phyloP scores from a whole-genome alignment of 2,113 vertebrate genomes.

The Cottus gobio region DNA sequence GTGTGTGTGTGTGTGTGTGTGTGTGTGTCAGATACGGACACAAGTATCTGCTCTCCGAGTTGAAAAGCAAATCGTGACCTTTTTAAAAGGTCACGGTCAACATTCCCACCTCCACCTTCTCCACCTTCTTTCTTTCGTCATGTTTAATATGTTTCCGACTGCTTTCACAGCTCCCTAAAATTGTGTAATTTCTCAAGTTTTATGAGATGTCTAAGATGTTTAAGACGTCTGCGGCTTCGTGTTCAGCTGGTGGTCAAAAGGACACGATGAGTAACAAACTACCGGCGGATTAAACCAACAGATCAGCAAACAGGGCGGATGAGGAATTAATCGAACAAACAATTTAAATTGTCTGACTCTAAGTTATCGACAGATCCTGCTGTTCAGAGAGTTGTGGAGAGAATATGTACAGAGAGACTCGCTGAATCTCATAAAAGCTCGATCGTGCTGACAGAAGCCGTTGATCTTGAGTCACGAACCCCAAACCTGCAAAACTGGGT shows the following conservation, averaged over 20 bases:
- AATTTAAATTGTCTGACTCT: slow-evolving; percentile 25
- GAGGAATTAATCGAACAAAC: slow-evolving; percentile 10
- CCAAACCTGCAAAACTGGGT: slow-evolving; percentile 2
- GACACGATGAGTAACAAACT: too few relatives aligned
- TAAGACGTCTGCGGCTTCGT: too few relatives aligned
- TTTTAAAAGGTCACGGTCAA: slow-evolving; percentile 54
- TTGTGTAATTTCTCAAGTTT: slow-evolving; percentile 19
- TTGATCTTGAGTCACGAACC: slow-evolving; percentile 3
- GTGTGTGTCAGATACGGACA: slow-evolving; percentile 24
- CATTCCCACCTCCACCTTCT: slow-evolving; percentile 16
- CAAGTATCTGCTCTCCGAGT: slow-evolving; percentile 12
- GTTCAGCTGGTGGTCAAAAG: too few relatives aligned
- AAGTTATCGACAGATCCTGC: slow-evolving; percentile 72
- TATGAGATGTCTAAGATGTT: too few relatives aligned
- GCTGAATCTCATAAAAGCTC: slow-evolving; percentile 9
- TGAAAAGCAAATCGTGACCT: slow-evolving; percentile 55
- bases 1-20: slow-evolving; percentile 13
- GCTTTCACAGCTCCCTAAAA: slow-evolving; percentile 37
- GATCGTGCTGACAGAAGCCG: slow-evolving; percentile 1
- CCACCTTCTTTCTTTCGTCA: background rate
- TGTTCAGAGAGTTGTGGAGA: slow-evolving; percentile 58
- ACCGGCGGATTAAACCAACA: slow-evolving; percentile 21
- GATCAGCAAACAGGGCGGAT: slow-evolving; percentile 24
- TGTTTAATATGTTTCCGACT: background rate
- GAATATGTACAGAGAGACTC: slow-evolving; percentile 64